Conservation (phyloP, 2,113 vertebrate genomes). For the Heliornis fulica region DNA sequence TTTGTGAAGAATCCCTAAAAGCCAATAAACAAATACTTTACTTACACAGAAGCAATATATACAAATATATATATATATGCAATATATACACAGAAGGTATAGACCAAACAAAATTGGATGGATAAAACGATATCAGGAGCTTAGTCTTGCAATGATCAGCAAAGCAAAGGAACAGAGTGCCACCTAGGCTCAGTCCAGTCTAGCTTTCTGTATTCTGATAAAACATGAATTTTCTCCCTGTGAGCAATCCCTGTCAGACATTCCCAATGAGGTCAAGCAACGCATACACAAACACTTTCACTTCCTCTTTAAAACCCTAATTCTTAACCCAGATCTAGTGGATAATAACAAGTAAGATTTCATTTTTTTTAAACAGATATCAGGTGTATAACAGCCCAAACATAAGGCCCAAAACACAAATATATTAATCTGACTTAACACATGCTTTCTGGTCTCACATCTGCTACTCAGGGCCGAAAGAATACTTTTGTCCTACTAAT, state of each 20-base stretch:
- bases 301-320: background rate
- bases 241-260: background rate
- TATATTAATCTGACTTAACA: background rate
- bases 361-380: background rate
- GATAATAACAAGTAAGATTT: background rate
- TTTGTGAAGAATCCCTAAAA: background rate
- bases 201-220: background rate
- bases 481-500: background rate
- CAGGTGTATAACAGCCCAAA: background rate
- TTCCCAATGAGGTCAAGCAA: background rate
- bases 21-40: background rate
- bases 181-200: background rate
- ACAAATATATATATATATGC: background rate
- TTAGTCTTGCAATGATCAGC: background rate
- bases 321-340: background rate
- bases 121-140: background rate
- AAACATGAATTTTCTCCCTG: background rate
- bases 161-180: background rate
- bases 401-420: background rate
- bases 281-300: background rate
- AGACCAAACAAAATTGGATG: background rate
- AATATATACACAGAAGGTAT: background rate
- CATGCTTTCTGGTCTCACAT: background rate
- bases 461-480: background rate
- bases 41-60: background rate